Evolutionary conservation across 2,113 vertebrate species (phyloP).

Genomic region (Clarias magur): DNA sequence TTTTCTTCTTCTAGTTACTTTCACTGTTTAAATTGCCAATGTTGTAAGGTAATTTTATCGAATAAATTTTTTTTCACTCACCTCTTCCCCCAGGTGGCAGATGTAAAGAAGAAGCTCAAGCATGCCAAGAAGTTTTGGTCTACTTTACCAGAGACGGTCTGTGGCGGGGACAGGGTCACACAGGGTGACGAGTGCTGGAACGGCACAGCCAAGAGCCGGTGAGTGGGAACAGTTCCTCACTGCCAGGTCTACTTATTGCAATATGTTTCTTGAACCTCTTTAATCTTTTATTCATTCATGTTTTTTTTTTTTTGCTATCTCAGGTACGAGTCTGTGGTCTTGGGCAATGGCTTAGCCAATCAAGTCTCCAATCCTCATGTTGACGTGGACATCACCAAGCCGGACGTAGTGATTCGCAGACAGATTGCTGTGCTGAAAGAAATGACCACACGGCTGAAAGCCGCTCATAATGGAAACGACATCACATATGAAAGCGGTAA

Average conservation of each 20-base stretch:
- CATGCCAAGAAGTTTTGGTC: slow-evolving; percentile 98
- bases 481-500: slow-evolving; percentile 84
- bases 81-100: slow-evolving; percentile 76
- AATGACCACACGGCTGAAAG: slow-evolving; percentile 93
- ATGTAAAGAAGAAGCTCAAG: slow-evolving; percentile 95
- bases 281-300: too few relatives aligned
- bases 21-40: not conserved
- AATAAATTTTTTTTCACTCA: not conserved
- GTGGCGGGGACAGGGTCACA: slow-evolving; percentile 83
- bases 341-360: slow-evolving; percentile 89
- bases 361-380: slow-evolving; percentile 94
- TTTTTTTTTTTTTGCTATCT: not conserved
- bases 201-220: slow-evolving; percentile 94
- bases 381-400: slow-evolving; percentile 90
- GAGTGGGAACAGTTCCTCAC: slow-evolving; percentile 20
- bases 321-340: slow-evolving; percentile 90
- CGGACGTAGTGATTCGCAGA: slow-evolving; percentile 85
- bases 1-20: not conserved
- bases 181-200: slow-evolving; percentile 84
- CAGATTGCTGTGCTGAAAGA: slow-evolving; percentile 87
- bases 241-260: too few relatives aligned
- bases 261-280: not conserved
- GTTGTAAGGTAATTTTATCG: not conserved
- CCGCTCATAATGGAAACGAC: slow-evolving; percentile 88
- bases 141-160: slow-evolving; percentile 87